Conservation (phyloP, 2,888 invertebrate genomes). For the Leucania comma region DNA sequence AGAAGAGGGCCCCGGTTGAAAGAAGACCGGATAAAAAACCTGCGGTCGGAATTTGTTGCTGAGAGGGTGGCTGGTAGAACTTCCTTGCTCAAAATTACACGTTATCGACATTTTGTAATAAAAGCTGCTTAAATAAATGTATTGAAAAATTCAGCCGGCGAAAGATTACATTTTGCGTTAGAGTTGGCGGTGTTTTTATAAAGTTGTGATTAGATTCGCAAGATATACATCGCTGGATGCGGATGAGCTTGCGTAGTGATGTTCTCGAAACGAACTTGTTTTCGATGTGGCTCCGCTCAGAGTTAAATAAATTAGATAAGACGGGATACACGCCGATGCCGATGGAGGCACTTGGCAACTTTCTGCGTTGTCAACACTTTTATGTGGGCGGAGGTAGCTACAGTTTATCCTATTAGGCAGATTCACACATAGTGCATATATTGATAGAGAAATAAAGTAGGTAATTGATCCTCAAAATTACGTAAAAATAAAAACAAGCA, state of each 20-base stretch:
- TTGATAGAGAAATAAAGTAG: constrained; percentile 10
- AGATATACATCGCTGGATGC: constrained; percentile 18
- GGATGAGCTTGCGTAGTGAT: constrained; percentile 44
- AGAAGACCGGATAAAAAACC: constrained; percentile 72
- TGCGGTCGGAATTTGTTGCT: constrained; percentile 64
- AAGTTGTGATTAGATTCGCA: constrained; percentile 38
- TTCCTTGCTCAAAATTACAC: constrained; percentile 61
- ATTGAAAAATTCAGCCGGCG: constrained; percentile 40
- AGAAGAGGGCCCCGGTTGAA: constrained; percentile 77
- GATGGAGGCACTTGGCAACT: constrained; percentile 82
- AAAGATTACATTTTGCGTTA: constrained; percentile 29
- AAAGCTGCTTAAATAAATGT: constrained; percentile 56
- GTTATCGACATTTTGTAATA: constrained; percentile 63
- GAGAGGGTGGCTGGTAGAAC: constrained; percentile 61
- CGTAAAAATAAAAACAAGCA: background rate
- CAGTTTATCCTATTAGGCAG: constrained; percentile 70
- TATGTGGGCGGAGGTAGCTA: constrained; percentile 70
- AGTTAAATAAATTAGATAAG: constrained; percentile 88
- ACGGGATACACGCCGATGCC: constrained; percentile 73
- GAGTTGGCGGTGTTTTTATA: constrained; percentile 18
- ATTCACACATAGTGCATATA: constrained; percentile 50
- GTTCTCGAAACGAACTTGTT: constrained; percentile 74
- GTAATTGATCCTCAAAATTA: background rate
- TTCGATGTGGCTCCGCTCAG: constrained; percentile 78
- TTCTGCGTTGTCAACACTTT: constrained; percentile 83